phyloP scores from a whole-genome alignment of 2,113 vertebrate genomes.

The Sceloporus undulatus region DNA sequence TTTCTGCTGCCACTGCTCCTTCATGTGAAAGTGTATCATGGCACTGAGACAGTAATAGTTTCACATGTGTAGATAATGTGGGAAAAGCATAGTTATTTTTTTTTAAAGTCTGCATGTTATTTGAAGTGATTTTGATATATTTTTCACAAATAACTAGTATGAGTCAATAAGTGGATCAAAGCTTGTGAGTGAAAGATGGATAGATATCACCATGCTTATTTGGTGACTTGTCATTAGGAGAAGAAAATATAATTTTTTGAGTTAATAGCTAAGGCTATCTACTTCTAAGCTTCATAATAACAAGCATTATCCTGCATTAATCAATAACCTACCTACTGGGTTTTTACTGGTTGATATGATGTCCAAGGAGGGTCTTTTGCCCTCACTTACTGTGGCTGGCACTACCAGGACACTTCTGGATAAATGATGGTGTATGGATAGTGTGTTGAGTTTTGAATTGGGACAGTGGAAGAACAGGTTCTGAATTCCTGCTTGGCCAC shows the following conservation, averaged over 20 bases:
- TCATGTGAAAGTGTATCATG: conserved; percentile 46
- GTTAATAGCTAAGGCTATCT: conserved; percentile 64
- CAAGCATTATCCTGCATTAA: background rate
- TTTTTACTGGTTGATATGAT: no score
- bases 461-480: no score
- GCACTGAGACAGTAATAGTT: conserved; percentile 58
- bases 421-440: no score
- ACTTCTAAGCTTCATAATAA: conserved; percentile 51
- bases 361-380: no score
- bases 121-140: conserved; percentile 52
- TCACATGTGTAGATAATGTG: conserved; percentile 54
- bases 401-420: no score
- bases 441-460: no score
- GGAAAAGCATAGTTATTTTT: conserved; percentile 35
- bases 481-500: no score
- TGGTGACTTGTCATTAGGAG: conserved; percentile 57
- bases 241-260: conserved; percentile 66
- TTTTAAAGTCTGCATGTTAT: conserved; percentile 56
- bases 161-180: conserved; percentile 53
- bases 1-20: conserved; percentile 65
- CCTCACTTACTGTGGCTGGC: no score
- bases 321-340: background rate
- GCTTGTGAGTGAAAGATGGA: conserved; percentile 36
- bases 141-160: conserved; percentile 26
- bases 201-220: background rate